phyloP scores from a whole-genome alignment of 2,797 vertebrate species.

The Hoplostethus atlanticus region DNA sequence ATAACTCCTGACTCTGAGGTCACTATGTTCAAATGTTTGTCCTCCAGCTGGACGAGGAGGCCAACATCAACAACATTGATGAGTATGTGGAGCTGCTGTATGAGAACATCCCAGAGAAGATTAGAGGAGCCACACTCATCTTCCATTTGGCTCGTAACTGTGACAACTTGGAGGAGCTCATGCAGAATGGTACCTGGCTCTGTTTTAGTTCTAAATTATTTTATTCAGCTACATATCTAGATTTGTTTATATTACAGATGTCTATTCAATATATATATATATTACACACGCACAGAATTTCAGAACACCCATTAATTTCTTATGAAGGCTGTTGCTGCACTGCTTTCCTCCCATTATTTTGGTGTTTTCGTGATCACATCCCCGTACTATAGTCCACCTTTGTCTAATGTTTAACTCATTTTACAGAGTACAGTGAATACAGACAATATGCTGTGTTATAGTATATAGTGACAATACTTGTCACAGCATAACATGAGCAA shows the following conservation, averaged over 20 bases:
- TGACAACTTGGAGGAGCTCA: slow-evolving; percentile 94
- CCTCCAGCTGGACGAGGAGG: slow-evolving; percentile 87
- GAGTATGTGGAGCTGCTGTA: slow-evolving; percentile 95
- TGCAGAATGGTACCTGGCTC: slow-evolving; percentile 87
- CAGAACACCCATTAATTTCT: no score
- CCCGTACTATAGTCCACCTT: no score
- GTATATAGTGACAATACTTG: no score
- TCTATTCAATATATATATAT: no score
- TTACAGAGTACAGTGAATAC: no score
- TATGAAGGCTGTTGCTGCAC: no score
- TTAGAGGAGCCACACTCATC: slow-evolving; percentile 92
- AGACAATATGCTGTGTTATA: no score
- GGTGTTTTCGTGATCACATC: no score
- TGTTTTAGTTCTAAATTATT: neutral
- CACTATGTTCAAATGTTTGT: neutral
- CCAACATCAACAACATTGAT: slow-evolving; percentile 92
- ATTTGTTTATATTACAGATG: neutral
- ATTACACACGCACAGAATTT: no score
- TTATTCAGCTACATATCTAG: neutral
- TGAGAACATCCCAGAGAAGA: slow-evolving; percentile 94
- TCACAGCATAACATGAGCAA: no score
- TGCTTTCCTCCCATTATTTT: no score
- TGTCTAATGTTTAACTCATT: no score
- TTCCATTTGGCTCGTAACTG: slow-evolving; percentile 93
- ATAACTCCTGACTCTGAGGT: neutral